phyloP scores from a whole-genome alignment of 2,888 invertebrate genomes.

The Synanthedon vespiformis region DNA sequence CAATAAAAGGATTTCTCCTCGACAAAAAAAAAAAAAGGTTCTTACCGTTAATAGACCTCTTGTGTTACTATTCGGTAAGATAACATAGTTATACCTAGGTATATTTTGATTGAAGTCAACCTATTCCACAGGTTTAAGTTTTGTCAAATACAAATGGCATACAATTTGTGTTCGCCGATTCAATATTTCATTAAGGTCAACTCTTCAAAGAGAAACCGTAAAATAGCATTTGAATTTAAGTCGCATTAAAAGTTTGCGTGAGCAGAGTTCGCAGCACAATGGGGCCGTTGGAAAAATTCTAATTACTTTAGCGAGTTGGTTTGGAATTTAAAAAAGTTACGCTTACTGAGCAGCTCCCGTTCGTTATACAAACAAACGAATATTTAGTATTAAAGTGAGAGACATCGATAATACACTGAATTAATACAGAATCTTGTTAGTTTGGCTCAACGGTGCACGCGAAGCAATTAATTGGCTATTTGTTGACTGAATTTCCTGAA shows the following conservation, averaged over 20 bases:
- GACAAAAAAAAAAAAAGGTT: too few species aligned
- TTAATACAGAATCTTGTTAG: background rate
- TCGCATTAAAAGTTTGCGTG: constrained; percentile 66
- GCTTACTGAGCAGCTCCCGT: constrained; percentile 24
- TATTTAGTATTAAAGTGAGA: constrained; percentile 12
- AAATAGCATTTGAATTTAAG: constrained; percentile 64
- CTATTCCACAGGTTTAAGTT: too few species aligned
- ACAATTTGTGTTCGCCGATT: constrained; percentile 4
- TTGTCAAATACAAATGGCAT: too few species aligned
- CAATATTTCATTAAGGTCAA: constrained; percentile 47
- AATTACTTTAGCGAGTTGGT: constrained; percentile 60
- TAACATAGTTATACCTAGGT: too few species aligned
- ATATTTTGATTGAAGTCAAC: too few species aligned
- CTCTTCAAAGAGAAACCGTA: constrained; percentile 50
- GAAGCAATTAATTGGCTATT: background rate
- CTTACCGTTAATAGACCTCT: too few species aligned
- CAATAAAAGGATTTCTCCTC: too few species aligned
- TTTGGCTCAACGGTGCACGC: background rate
- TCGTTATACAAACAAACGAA: constrained; percentile 28
- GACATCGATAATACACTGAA: background rate
- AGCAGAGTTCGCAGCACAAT: constrained; percentile 58
- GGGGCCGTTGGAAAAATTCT: constrained; percentile 62
- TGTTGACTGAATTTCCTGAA: too few species aligned
- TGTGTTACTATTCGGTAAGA: too few species aligned
- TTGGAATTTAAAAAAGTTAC: constrained; percentile 57